Evolutionary conservation across 2,888 invertebrate species (phyloP).

Genomic region (Podotricha telesiphe): DNA sequence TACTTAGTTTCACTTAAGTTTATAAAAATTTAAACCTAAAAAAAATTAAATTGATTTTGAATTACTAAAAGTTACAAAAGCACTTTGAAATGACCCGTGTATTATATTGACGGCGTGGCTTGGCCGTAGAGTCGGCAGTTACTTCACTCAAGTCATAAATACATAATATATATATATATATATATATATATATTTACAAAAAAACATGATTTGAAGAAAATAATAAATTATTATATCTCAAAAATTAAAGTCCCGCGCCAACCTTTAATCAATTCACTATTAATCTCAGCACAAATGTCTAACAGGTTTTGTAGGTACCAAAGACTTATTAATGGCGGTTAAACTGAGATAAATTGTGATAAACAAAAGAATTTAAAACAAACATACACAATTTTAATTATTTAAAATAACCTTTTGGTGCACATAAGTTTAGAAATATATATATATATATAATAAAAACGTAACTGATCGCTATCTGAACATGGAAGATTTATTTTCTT

Average conservation of each 20-base stretch:
- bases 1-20: too few relatives aligned
- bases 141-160: too few relatives aligned
- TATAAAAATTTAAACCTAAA: too few relatives aligned
- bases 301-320: neutral
- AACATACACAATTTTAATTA: neutral
- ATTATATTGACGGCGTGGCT: too few relatives aligned
- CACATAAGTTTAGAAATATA: neutral
- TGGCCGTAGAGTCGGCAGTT: too few relatives aligned
- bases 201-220: neutral
- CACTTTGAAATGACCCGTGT: too few relatives aligned
- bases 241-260: neutral
- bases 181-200: too few relatives aligned
- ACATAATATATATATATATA: too few relatives aligned
- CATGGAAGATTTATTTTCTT: too few relatives aligned
- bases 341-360: constrained; percentile 1
- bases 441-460: neutral
- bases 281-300: constrained; percentile 7
- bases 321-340: neutral
- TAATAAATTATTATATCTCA: neutral
- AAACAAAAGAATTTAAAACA: neutral
- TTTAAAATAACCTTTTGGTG: neutral
- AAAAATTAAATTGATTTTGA: too few relatives aligned
- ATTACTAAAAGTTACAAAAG: too few relatives aligned
- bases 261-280: constrained; percentile 1
- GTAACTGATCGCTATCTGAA: too few relatives aligned